A percentile compares a stretch with the other conserved stretches of the same genome.
phyloP scores from a whole-genome alignment of 2,888 invertebrate species.

The Pammene fasciana region DNA sequence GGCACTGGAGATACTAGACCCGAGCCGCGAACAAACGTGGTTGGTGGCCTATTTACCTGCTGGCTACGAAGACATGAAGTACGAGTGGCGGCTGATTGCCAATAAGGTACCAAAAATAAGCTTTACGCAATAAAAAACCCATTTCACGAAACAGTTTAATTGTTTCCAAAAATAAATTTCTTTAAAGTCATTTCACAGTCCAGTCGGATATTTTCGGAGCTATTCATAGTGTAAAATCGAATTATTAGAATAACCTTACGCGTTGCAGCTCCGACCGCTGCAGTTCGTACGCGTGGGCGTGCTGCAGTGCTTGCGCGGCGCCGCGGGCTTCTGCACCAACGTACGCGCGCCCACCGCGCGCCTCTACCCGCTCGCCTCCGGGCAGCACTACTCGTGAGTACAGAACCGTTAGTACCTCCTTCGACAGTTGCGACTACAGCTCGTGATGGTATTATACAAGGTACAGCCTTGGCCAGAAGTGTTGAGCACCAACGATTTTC shows the following conservation, averaged over 20 bases:
- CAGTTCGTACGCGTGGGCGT: constrained; percentile 64
- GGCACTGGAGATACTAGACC: constrained; percentile 63
- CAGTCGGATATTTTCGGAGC: too few relatives aligned
- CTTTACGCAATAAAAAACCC: too few relatives aligned
- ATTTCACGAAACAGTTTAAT: too few relatives aligned
- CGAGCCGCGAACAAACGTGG: constrained; percentile 63
- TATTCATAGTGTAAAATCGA: too few relatives aligned
- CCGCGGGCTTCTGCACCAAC: constrained; percentile 62
- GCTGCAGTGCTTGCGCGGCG: constrained; percentile 54
- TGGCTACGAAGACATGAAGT: constrained; percentile 57
- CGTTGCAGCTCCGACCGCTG: constrained; percentile 63
- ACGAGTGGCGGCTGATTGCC: constrained; percentile 65
- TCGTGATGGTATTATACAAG: too few relatives aligned
- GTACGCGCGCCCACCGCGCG: constrained; percentile 66
- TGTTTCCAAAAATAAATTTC: too few relatives aligned
- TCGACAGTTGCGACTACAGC: constrained; percentile 63
- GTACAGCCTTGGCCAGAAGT: too few relatives aligned
- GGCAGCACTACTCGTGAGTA: constrained; percentile 63
- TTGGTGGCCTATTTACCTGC: constrained; percentile 70
- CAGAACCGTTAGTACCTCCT: background rate
- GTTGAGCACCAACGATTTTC: too few relatives aligned
- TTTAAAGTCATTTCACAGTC: too few relatives aligned
- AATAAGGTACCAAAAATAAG: constrained; percentile 56
- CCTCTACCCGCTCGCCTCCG: constrained; percentile 61
- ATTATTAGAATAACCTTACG: background rate